phyloP scores from a whole-genome alignment of 2,888 invertebrate genomes.

The Microplitis deprimator region DNA sequence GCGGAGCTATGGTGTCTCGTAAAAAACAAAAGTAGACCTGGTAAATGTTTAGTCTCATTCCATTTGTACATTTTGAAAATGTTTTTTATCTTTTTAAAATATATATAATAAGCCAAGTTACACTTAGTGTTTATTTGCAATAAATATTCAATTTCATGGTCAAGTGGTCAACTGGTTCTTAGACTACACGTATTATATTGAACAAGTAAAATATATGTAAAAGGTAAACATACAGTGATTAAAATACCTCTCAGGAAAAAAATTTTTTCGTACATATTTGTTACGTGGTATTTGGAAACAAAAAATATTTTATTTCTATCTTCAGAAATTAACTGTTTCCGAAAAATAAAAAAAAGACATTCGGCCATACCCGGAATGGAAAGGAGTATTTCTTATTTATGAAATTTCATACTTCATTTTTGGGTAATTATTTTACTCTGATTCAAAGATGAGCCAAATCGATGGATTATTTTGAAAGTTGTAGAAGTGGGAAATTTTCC shows the following conservation, averaged over 20 bases:
- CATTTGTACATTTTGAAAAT: not conserved
- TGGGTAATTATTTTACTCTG: no score
- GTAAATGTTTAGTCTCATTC: not conserved
- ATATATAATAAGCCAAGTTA: constrained; percentile 11
- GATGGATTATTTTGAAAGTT: no score
- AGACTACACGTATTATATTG: constrained; percentile 13
- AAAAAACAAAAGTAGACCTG: constrained; percentile 28
- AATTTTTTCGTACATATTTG: not conserved
- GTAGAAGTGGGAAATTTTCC: no score
- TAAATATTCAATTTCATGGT: constrained; percentile 26
- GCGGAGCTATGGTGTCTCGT: constrained; percentile 42
- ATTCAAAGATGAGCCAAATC: no score
- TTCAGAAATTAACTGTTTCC: not conserved
- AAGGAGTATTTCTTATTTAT: no score
- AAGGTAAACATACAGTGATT: not conserved
- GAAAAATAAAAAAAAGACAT: not conserved
- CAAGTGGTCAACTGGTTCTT: constrained; percentile 18
- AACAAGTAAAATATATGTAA: not conserved
- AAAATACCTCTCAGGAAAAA: not conserved
- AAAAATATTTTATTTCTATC: not conserved
- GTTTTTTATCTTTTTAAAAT: not conserved
- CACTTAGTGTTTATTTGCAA: constrained; percentile 21
- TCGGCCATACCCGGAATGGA: no score
- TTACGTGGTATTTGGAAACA: not conserved
- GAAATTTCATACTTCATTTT: no score